Base-by-base conservation (phyloP, 1,140 invertebrate species). In the Tyrophagus putrescentiae region DNA sequence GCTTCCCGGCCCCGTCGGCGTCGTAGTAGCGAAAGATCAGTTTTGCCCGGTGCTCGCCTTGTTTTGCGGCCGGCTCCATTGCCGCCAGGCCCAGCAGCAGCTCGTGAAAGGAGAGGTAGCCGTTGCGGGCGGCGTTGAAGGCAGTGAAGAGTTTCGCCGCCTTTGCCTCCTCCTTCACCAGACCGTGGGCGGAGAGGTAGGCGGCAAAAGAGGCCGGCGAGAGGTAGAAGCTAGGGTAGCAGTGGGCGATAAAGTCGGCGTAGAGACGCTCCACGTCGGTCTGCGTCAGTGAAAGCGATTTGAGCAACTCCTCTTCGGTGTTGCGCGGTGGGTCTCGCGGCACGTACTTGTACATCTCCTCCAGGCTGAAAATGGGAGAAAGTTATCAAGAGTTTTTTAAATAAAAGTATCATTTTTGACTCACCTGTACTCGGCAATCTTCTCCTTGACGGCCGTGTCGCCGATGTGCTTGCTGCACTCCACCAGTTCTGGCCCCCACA, bases 1-100 rank as follows among this genome's bases (percentile, higher is more conserved):
- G 21, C 27, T 31, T 28, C 28, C 71, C 72, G 67, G 77, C 74
- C 29, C 60, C 60, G 60, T 77, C 71, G 29, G 59, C 60, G 64
- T 77, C 75, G 66, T 77, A 79, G 66, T 69, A 78, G 36, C 76
- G 69, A 61, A 78, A 79, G 34, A 79, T 78, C 61, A 76, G 79
- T 59, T 76, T 68, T 67, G 76, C 78, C 42, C 78, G 68, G 62
- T 76, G 71, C 67, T 79, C 77, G 0, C 75, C 78, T 18, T 58
- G 31, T 1, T 11, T 6, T 18, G 76, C 72, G 21, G 60, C 65
- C 0, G 73, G 76, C 56, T 79, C 77, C 59, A 78, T 70, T 2
- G 75, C 75, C 18, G 76, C 76, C 9, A 79, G 50, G 13, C 77
- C 78, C 16, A 58, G 33, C 32, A 58, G 32, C n/a, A 58, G 23